These are phyloP conservation scores for Trichogramma evanescens DNA, from an alignment of 2,888 invertebrate species.

Conservation along the genomic window DNA sequence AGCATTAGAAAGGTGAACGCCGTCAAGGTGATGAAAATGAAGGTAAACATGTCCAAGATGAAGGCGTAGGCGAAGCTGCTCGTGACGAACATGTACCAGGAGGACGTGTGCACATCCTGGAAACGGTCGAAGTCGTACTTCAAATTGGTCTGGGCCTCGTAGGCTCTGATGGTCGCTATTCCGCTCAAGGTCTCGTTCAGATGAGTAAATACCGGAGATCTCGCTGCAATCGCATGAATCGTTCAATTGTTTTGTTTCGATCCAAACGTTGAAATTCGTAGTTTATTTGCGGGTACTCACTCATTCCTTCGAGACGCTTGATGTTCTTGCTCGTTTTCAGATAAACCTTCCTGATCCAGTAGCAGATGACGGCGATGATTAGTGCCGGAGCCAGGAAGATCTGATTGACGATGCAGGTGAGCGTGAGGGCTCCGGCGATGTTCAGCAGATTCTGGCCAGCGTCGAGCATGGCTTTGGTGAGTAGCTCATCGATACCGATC, in stretches of 20 bases:
- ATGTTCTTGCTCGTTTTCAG: constrained; percentile 66
- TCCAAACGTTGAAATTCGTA: neutral
- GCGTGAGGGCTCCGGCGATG: constrained; percentile 54
- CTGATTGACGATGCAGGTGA: constrained; percentile 59
- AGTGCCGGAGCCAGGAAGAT: constrained; percentile 55
- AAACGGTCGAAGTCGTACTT: constrained; percentile 55
- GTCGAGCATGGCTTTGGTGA: constrained; percentile 62
- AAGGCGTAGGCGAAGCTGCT: constrained; percentile 48
- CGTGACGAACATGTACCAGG: constrained; percentile 48
- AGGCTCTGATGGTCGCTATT: constrained; percentile 67
- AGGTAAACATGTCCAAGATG: constrained; percentile 59
- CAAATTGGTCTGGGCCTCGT: constrained; percentile 58
- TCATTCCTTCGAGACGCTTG: constrained; percentile 58
- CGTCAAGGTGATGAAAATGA: constrained; percentile 58
- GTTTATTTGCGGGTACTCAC: constrained; percentile 46
- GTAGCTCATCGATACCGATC: constrained; percentile 67
- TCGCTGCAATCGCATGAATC: constrained; percentile 49
- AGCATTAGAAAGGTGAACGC: constrained; percentile 58
- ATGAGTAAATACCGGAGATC: constrained; percentile 74
- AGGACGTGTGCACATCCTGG: constrained; percentile 49
- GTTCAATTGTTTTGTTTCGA: constrained; percentile 4
- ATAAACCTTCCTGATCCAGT: constrained; percentile 57
- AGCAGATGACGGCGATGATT: constrained; percentile 54
- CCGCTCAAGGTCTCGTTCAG: constrained; percentile 68
- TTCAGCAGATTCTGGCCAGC: constrained; percentile 49